phyloP scores from a whole-genome alignment of 2,888 invertebrate genomes.

The Ptilodon capucinus region DNA sequence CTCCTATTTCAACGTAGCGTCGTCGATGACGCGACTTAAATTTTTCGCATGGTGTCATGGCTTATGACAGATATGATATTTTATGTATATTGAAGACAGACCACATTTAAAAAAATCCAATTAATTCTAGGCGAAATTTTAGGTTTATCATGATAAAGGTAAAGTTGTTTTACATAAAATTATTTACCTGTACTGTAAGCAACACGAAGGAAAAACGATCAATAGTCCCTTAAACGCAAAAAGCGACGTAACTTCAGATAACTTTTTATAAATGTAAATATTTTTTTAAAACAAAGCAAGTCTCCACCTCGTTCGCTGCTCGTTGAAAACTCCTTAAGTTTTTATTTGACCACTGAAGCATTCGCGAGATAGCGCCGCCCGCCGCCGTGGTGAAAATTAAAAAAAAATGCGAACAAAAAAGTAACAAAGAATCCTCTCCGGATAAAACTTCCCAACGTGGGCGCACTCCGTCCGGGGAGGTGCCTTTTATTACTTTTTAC shows the following conservation, averaged over 20 bases:
- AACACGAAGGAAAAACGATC: no score
- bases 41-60: no score
- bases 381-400: constrained; percentile 80
- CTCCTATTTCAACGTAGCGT: no score
- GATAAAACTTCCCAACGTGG: constrained; percentile 46
- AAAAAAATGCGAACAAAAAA: constrained; percentile 56
- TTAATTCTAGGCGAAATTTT: no score
- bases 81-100: no score
- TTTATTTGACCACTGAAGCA: constrained; percentile 83
- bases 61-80: no score
- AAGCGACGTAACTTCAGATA: not conserved
- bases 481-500: constrained; percentile 47
- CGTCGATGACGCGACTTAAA: no score
- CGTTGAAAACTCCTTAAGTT: constrained; percentile 77
- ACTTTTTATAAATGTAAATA: not conserved
- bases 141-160: no score
- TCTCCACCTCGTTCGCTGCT: constrained; percentile 42
- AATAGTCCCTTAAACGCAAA: not conserved
- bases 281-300: constrained; percentile 1
- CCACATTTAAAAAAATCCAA: no score
- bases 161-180: no score
- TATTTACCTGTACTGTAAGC: no score
- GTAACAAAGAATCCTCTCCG: constrained; percentile 48
- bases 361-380: constrained; percentile 80
- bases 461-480: constrained; percentile 24